Percentiles rank a stretch among this genome's conserved stretches.
These are phyloP conservation scores for Cygnus buccinator DNA, from an alignment of 2,113 vertebrate species.

Conservation along the genomic window DNA sequence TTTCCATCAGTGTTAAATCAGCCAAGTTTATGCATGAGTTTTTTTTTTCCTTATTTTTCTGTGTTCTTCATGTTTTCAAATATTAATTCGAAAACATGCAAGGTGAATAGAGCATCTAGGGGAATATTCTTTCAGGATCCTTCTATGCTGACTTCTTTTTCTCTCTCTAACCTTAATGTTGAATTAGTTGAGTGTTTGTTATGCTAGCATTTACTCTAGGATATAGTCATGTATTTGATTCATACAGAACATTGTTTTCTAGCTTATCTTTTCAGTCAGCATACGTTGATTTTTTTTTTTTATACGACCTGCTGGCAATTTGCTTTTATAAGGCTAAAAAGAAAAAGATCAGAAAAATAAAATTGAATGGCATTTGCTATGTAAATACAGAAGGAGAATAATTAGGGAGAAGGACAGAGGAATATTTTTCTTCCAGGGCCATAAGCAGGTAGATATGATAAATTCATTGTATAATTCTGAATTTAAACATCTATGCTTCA, in stretches of 20 bases:
- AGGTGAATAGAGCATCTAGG: neutral
- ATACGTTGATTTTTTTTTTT: neutral
- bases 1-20: neutral
- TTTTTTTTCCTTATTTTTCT: neutral
- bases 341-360: neutral
- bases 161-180: neutral
- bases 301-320: constrained; percentile 36
- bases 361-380: neutral
- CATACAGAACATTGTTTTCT: neutral
- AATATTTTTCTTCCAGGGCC: neutral
- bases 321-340: neutral
- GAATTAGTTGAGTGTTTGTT: neutral
- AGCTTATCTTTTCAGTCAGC: neutral
- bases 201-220: neutral
- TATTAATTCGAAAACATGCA: neutral
- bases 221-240: neutral
- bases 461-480: neutral
- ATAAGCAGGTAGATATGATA: no score
- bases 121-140: neutral
- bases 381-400: neutral
- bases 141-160: neutral
- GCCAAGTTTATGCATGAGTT: neutral
- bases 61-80: neutral
- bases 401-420: neutral
- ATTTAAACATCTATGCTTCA: neutral